phyloP scores from a whole-genome alignment of 2,888 invertebrate genomes.

The Ichneumoninae sp. region DNA sequence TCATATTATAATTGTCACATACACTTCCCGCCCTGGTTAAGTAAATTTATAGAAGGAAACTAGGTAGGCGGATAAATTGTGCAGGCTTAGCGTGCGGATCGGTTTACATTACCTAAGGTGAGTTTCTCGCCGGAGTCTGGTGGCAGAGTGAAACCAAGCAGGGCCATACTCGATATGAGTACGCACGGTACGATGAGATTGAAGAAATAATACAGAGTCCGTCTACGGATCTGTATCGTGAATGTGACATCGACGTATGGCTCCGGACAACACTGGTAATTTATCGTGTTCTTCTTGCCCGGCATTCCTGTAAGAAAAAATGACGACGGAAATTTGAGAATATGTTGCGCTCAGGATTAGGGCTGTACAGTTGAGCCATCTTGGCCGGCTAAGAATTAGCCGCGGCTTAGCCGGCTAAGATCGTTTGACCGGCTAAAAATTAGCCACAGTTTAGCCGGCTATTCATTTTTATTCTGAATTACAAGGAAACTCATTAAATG shows the following conservation, averaged over 20 bases:
- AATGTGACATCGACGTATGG: slow-evolving; percentile 98
- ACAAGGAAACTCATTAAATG: no score
- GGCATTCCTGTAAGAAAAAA: slow-evolving; percentile 91
- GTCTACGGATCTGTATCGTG: slow-evolving; percentile 97
- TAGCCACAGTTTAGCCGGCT: no score
- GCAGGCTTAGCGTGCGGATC: slow-evolving; percentile 65
- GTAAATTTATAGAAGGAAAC: slow-evolving; percentile 8
- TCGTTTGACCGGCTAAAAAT: no score
- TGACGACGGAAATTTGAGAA: not conserved
- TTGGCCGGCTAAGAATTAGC: no score
- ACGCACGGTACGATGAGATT: slow-evolving; percentile 99
- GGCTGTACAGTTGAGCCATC: no score
- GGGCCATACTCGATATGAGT: slow-evolving; percentile 99
- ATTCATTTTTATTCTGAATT: no score
- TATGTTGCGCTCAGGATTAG: no score
- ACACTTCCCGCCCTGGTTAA: slow-evolving; percentile 29
- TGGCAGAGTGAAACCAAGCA: slow-evolving; percentile 98
- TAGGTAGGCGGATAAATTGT: slow-evolving; percentile 69
- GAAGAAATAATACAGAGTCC: slow-evolving; percentile 99
- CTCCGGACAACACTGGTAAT: slow-evolving; percentile 97
- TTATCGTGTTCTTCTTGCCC: slow-evolving; percentile 95
- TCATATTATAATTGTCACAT: slow-evolving; percentile 3
- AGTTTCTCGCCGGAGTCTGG: slow-evolving; percentile 99
- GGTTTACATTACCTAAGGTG: slow-evolving; percentile 91
- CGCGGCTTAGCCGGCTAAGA: no score